Conservation (phyloP, 2,797 vertebrate genomes). For the Spinus olivaceus region DNA sequence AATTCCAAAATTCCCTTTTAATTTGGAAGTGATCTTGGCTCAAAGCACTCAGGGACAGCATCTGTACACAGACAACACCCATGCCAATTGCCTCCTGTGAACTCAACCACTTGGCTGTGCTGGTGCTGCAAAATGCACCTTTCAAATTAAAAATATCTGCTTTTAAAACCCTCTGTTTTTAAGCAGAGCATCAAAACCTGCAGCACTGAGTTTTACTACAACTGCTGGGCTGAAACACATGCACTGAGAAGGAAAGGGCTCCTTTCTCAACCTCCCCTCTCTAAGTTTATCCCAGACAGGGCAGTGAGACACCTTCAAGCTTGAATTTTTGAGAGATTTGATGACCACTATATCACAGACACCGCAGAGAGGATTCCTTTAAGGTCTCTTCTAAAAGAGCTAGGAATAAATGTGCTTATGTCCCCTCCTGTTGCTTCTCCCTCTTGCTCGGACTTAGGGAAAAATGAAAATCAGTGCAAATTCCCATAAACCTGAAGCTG, state of each 20-base stretch:
- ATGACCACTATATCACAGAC: not conserved
- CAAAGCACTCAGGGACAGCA: not conserved
- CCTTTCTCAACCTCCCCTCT: not conserved
- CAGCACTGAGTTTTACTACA: not conserved
- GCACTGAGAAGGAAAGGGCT: not conserved
- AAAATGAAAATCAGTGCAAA: not conserved
- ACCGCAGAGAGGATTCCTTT: not conserved
- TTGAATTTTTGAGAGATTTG: not conserved
- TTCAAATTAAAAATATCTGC: not conserved
- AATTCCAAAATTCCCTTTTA: not conserved
- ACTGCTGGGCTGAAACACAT: not conserved
- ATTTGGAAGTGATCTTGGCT: not conserved
- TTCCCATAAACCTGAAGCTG: not conserved
- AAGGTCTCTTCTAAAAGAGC: not conserved
- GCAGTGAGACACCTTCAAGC: not conserved
- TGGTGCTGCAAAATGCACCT: not conserved
- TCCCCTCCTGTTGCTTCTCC: not conserved
- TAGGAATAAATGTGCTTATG: rapidly evolving
- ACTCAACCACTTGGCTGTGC: not conserved
- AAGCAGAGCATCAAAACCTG: not conserved
- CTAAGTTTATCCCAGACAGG: not conserved
- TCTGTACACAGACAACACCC: not conserved
- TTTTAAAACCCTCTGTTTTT: not conserved
- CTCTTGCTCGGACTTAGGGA: not conserved
- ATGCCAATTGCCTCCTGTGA: not conserved